Percentiles rank a stretch among this genome's conserved stretches.
Conservation (phyloP, 2,888 invertebrate genomes). For the Mythimna albipuncta region DNA sequence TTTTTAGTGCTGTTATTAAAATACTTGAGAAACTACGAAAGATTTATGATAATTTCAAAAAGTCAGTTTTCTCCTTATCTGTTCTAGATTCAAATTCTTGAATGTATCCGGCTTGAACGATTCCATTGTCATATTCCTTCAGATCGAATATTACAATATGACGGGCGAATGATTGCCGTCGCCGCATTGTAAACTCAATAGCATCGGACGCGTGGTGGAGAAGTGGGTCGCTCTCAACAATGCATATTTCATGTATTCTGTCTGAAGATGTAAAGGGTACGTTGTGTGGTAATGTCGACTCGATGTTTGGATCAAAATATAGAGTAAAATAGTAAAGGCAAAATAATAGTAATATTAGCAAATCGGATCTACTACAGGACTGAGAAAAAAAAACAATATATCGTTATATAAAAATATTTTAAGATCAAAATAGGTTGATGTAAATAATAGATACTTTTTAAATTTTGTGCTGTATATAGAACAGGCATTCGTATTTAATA, state of each 20-base stretch:
- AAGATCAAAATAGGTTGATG: no score
- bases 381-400: no score
- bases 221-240: slow-evolving; percentile 27
- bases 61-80: slow-evolving; percentile 13
- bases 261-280: slow-evolving; percentile 15
- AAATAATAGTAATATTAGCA: no score
- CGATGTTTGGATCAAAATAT: slow-evolving; percentile 1
- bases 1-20: not conserved
- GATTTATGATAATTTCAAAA: slow-evolving; percentile 4
- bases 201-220: slow-evolving; percentile 31
- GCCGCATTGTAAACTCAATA: slow-evolving; percentile 25
- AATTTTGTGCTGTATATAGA: no score
- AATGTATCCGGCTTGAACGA: slow-evolving; percentile 18
- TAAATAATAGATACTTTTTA: no score
- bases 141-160: slow-evolving; percentile 34
- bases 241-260: slow-evolving; percentile 57
- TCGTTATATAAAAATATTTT: no score
- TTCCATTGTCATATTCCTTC: slow-evolving; percentile 26
- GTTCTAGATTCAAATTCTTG: slow-evolving; percentile 28
- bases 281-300: slow-evolving; percentile 6
- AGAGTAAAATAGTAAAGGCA: no score
- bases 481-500: no score
- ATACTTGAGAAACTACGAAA: not conserved
- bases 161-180: slow-evolving; percentile 36
- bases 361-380: no score